phyloP scores from a whole-genome alignment of 2,888 invertebrate species.

The Scotopteryx bipunctaria region DNA sequence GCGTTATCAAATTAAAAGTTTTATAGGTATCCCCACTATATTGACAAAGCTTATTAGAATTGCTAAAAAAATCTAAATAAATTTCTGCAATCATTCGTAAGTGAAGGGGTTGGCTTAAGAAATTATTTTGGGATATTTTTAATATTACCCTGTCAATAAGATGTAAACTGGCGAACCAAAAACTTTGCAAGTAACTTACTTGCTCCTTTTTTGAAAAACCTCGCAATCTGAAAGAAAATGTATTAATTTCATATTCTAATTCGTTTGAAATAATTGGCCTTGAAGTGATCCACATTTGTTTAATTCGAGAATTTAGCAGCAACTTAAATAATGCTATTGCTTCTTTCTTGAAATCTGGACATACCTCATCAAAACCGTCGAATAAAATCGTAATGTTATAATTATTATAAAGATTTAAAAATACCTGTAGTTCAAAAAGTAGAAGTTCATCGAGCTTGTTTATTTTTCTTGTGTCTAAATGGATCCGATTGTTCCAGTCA shows the following conservation, averaged over 20 bases:
- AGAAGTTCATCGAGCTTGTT: neutral
- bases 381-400: neutral
- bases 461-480: neutral
- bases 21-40: slow-evolving; percentile 9
- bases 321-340: slow-evolving; percentile 27
- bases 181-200: slow-evolving; percentile 15
- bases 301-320: slow-evolving; percentile 14
- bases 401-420: slow-evolving; percentile 8
- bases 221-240: slow-evolving; percentile 33
- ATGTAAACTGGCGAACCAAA: neutral
- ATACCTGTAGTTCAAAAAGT: slow-evolving; percentile 7
- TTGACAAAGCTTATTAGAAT: neutral
- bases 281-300: slow-evolving; percentile 35
- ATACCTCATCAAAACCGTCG: slow-evolving; percentile 15
- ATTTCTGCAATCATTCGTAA: slow-evolving; percentile 37
- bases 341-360: slow-evolving; percentile 7
- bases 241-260: slow-evolving; percentile 33
- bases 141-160: neutral
- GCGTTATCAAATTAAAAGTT: slow-evolving; percentile 13
- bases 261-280: slow-evolving; percentile 28
- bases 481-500: neutral
- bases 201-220: slow-evolving; percentile 29
- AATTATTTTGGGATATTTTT: slow-evolving; percentile 15
- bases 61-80: slow-evolving; percentile 24
- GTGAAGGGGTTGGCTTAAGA: slow-evolving; percentile 36